Evolutionary conservation across 1,140 invertebrate species (phyloP), one percentile per base, ranked within the genome.

Genomic region (Heliconius nattereri): DNA sequence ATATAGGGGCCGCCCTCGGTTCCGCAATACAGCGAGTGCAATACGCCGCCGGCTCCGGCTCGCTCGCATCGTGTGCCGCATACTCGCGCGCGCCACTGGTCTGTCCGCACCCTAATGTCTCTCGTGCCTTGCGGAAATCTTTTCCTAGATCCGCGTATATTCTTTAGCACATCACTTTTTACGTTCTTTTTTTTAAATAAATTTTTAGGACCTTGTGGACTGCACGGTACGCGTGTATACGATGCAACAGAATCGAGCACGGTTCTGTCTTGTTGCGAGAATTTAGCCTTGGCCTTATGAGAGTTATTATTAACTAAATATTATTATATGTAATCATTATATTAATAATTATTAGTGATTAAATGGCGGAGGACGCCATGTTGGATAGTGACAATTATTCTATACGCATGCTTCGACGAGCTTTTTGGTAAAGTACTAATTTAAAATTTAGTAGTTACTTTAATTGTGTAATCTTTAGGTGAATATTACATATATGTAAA

Each of bases 251-350:
- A 79, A 84, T 86, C 87, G 90, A 88, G 86, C 85, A 83, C 86
- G 85, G 90, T 90, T 92, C 89, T 89, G 90, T 91, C 85, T 91
- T 90, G 90, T 92, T 93, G 92, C 91, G 93, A 93, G 93, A 94
- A 94, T 94, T 94, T 94, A 94, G 92, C 91, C 91, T 94, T 94
- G 92, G 93, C 93, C 93, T 94, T 94, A 94, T 94, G 91, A 93
- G 86, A 93, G 88, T 92, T 89, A 90, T 91, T 90, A 90, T 91
- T 85, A 66, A 66, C 60, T 66, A 66, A 23, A 66, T 66, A 57
- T 23, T 66, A 57, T 23, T 92, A 89, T 92, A 90, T 94, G 91
- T 93, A 94, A 93, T 92, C 90, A 89, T 90, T 90, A 90, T 89
- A 89, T 91, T 91, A 92, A 81, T 80, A 80, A 80, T 91, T 91